Conservation (phyloP, 2,888 invertebrate genomes). For the Coenonympha glycerion region DNA sequence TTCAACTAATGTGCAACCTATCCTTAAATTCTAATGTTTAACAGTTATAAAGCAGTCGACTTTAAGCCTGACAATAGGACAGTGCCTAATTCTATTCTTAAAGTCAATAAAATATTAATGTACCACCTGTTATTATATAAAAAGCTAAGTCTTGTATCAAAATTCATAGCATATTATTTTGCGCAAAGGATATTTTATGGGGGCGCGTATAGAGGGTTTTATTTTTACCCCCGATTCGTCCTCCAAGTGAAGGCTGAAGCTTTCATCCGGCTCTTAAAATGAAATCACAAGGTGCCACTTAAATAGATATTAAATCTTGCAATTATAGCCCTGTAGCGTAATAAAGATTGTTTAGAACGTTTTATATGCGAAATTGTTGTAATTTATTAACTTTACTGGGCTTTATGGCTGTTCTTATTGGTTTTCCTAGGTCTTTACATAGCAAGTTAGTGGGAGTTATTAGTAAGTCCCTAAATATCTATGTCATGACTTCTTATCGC, state of each 20-base stretch:
- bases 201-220: slow-evolving; percentile 7
- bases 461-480: too few species aligned
- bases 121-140: slow-evolving; percentile 8
- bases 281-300: slow-evolving; percentile 16
- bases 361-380: slow-evolving; percentile 7
- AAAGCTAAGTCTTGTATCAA: slow-evolving; percentile 20
- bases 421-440: too few species aligned
- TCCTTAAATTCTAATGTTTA: too few species aligned
- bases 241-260: slow-evolving; percentile 12
- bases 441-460: too few species aligned
- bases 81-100: neutral
- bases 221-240: slow-evolving; percentile 15
- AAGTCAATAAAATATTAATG: neutral
- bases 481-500: too few species aligned
- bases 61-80: too few species aligned
- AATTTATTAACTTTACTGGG: neutral
- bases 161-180: slow-evolving; percentile 11
- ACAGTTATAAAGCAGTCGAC: too few species aligned
- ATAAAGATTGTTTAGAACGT: slow-evolving; percentile 13
- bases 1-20: too few species aligned
- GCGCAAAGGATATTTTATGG: slow-evolving; percentile 15
- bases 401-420: neutral
- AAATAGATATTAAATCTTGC: slow-evolving; percentile 13
- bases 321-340: slow-evolving; percentile 16
- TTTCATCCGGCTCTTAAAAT: slow-evolving; percentile 18